Conservation (phyloP, 2,797 vertebrate genomes). For the Tokudaia tokunoshimensis region DNA sequence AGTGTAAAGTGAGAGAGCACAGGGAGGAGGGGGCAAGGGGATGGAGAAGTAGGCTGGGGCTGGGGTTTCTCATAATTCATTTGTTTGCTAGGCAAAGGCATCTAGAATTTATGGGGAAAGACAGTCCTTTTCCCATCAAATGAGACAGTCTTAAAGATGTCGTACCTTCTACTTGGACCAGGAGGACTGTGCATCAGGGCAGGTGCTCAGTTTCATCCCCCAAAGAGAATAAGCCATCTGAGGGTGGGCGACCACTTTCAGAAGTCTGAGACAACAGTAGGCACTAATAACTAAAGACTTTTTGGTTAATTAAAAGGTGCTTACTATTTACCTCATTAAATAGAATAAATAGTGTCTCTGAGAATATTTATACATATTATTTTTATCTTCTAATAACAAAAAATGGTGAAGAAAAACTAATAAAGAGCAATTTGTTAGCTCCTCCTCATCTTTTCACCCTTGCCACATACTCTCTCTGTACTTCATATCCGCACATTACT, state of each 20-base stretch:
- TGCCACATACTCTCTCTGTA: background rate
- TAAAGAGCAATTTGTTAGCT: background rate
- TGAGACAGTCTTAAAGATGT: background rate
- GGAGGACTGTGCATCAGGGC: background rate
- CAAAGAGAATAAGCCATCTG: background rate
- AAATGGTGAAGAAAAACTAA: slow-evolving; percentile 47
- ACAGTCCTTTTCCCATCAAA: background rate
- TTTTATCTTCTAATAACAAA: slow-evolving; percentile 66
- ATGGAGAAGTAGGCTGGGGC: no score
- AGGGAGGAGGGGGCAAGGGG: accelerated
- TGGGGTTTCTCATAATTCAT: accelerated
- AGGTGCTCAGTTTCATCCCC: background rate
- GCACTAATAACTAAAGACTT: background rate
- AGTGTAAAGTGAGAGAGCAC: background rate
- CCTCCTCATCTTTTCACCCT: background rate
- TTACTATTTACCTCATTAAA: slow-evolving; percentile 19
- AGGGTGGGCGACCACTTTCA: background rate
- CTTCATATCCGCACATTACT: background rate
- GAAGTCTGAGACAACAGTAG: background rate
- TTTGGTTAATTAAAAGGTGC: slow-evolving; percentile 44
- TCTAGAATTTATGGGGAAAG: background rate
- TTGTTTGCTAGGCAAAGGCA: background rate
- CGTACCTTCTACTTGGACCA: no score
- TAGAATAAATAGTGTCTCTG: slow-evolving; percentile 53
- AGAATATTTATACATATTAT: background rate